Conservation (phyloP, 2,888 invertebrate genomes). For the Cerastis rubricosa region DNA sequence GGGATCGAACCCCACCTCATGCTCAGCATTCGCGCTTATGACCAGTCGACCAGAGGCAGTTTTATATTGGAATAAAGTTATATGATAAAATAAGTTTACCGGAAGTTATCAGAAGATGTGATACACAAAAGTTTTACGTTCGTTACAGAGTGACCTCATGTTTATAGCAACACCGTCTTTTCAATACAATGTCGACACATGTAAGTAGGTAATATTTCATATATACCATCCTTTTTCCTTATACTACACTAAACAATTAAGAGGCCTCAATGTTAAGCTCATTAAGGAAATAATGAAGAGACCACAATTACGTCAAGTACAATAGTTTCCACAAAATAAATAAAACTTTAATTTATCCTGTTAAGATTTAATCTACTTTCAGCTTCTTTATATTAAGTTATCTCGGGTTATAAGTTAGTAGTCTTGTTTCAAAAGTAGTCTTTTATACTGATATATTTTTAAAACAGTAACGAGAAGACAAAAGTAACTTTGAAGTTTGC, state of each 20-base stretch:
- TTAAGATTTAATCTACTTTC: conserved; percentile 3
- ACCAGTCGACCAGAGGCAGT: not conserved
- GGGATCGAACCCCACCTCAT: not conserved
- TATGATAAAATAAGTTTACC: not conserved
- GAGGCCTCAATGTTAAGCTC: not conserved
- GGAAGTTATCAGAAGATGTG: conserved; percentile 11
- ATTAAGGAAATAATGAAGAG: not conserved
- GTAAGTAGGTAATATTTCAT: not conserved
- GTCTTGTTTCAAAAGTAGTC: not conserved
- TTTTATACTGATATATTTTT: conserved; percentile 41
- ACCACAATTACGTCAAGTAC: not conserved
- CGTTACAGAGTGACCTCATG: conserved; percentile 16
- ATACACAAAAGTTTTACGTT: conserved; percentile 16
- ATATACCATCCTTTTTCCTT: not conserved
- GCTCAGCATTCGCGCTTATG: not conserved
- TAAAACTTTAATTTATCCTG: not conserved
- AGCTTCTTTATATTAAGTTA: conserved; percentile 7
- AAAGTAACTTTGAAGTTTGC: conserved; percentile 57
- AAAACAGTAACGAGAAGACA: conserved; percentile 10
- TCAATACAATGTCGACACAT: not conserved
- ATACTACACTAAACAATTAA: no score
- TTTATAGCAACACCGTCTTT: conserved; percentile 4
- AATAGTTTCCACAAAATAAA: not conserved
- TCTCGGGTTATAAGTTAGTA: not conserved
- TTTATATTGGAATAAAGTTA: not conserved